Conservation (phyloP, 2,888 invertebrate genomes). For the Drosophila multiciliata region DNA sequence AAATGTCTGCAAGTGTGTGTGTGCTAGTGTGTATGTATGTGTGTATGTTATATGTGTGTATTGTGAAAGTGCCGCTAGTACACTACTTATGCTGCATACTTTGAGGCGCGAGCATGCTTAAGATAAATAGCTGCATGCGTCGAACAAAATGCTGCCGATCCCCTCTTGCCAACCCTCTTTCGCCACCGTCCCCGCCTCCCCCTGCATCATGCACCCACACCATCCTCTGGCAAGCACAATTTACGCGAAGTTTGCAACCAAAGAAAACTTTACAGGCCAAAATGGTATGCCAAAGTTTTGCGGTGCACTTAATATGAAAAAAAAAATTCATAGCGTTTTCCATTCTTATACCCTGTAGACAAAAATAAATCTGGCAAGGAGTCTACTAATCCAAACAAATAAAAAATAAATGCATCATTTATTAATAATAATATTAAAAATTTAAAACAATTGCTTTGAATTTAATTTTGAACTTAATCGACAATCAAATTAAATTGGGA, state of each 20-base stretch:
- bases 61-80: conserved; percentile 31
- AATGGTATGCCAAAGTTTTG: conserved; percentile 40
- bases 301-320: conserved; percentile 29
- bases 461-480: background rate
- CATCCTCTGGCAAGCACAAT: conserved; percentile 12
- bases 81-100: conserved; percentile 68
- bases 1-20: conserved; percentile 19
- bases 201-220: too few relatives aligned
- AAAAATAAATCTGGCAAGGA: background rate
- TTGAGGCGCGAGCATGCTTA: conserved; percentile 58
- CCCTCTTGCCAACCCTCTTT: conserved; percentile 6
- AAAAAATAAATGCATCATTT: background rate
- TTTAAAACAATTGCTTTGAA: background rate
- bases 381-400: background rate
- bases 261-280: conserved; percentile 40
- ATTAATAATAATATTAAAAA: background rate
- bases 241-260: conserved; percentile 38
- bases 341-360: conserved; percentile 17
- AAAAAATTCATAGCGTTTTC: conserved; percentile 8
- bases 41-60: background rate
- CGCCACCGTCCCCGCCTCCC: too few relatives aligned
- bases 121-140: conserved; percentile 73
- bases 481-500: too few relatives aligned
- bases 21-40: conserved; percentile 9
- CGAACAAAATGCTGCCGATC: conserved; percentile 43